phyloP scores from a whole-genome alignment of 2,797 vertebrate genomes.

The Pagetopsis macropterus region DNA sequence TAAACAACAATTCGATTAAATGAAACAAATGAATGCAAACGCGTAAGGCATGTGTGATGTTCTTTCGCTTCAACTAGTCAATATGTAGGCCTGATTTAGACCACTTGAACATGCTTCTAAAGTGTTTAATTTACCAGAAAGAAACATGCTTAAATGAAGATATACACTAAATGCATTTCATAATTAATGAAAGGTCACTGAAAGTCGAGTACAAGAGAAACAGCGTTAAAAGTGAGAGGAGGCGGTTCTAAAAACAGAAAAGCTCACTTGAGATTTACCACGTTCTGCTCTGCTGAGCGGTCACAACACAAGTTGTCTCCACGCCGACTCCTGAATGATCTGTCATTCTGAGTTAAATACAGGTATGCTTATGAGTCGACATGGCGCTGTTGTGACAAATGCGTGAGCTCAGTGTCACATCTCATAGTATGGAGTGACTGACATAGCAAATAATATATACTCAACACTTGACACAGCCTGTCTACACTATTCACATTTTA shows the following conservation, averaged over 20 bases:
- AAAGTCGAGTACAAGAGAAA: not conserved
- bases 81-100: not conserved
- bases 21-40: not conserved
- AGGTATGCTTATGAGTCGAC: slow-evolving; percentile 63
- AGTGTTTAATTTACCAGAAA: not conserved
- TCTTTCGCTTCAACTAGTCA: not conserved
- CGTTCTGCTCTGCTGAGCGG: slow-evolving; percentile 25
- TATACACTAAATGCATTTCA: not conserved
- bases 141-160: not conserved
- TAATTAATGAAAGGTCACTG: not conserved
- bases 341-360: slow-evolving; percentile 64
- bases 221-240: fast-evolving
- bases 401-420: slow-evolving; percentile 70
- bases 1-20: not conserved
- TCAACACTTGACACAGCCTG: slow-evolving; percentile 57
- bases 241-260: slow-evolving; percentile 9
- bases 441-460: slow-evolving; percentile 50
- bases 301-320: slow-evolving; percentile 22
- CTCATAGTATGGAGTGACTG: slow-evolving; percentile 60
- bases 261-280: slow-evolving; percentile 23
- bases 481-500: slow-evolving; percentile 59
- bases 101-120: not conserved
- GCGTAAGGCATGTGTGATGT: not conserved
- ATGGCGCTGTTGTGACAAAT: slow-evolving; percentile 68
- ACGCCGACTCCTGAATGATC: slow-evolving; percentile 35